Evolutionary conservation across 2,113 vertebrate species (phyloP).

Genomic region (Porphyrio hochstetteri): DNA sequence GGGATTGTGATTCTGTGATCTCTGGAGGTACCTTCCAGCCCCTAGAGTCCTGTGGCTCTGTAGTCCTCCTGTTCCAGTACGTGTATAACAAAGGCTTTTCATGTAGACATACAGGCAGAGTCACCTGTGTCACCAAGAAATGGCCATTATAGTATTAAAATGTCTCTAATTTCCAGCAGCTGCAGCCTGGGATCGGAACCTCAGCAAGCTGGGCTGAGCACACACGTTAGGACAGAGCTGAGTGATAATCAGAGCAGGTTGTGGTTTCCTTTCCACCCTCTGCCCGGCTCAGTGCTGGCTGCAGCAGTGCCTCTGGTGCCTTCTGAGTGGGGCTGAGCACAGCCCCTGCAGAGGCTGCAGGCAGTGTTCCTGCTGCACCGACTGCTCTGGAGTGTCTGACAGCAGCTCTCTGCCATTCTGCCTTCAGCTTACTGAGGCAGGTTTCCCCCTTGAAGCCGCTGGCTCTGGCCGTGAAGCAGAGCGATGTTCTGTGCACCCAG

Average conservation of each 20-base stretch:
- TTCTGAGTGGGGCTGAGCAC: no score
- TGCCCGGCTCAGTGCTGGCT: background rate
- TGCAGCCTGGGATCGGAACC: background rate
- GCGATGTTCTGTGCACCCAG: background rate
- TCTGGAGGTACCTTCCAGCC: no score
- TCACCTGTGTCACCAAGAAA: no score
- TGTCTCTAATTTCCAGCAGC: background rate
- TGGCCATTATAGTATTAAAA: background rate
- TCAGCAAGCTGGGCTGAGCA: background rate
- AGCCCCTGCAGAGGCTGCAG: no score
- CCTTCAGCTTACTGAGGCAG: background rate
- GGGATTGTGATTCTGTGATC: no score
- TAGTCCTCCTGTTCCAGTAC: no score
- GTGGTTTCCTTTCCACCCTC: accelerated
- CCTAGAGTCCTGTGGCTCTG: no score
- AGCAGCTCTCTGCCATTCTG: background rate
- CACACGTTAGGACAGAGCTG: accelerated
- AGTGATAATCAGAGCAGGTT: background rate
- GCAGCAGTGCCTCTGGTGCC: background rate
- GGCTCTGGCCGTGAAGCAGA: background rate
- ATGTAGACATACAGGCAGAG: no score
- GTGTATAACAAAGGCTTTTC: no score
- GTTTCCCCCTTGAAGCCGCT: no score
- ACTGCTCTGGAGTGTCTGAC: background rate
- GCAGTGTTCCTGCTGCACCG: no score